Evolutionary conservation across 2,888 invertebrate genomes (phyloP).

Genomic region (Meandrusa payeni): DNA sequence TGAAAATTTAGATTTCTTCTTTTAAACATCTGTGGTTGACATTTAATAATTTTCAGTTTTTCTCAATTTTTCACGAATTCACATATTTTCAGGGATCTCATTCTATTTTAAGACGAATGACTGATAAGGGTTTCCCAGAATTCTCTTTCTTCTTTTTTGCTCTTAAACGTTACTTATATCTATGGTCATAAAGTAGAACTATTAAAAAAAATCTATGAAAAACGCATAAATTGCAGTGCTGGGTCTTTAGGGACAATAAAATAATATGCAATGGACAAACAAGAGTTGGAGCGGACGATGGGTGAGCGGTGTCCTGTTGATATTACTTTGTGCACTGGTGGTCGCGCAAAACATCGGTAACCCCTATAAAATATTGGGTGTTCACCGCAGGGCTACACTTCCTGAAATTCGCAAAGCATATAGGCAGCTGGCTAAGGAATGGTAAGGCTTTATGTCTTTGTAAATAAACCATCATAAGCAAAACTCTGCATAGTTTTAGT

Average conservation of each 20-base stretch:
- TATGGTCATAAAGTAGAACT: slow-evolving; percentile 36
- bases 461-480: too few relatives aligned
- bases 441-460: slow-evolving; percentile 77
- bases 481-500: too few relatives aligned
- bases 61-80: slow-evolving; percentile 58
- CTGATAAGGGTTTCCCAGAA: slow-evolving; percentile 59
- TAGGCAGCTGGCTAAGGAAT: slow-evolving; percentile 93
- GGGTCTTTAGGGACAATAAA: slow-evolving; percentile 38
- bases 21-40: slow-evolving; percentile 19
- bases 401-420: slow-evolving; percentile 94
- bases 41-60: slow-evolving; percentile 46
- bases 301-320: slow-evolving; percentile 49
- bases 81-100: slow-evolving; percentile 57
- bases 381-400: slow-evolving; percentile 86
- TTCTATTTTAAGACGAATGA: slow-evolving; percentile 77
- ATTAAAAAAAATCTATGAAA: slow-evolving; percentile 50
- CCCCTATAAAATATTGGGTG: slow-evolving; percentile 92
- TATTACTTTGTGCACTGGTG: slow-evolving; percentile 45
- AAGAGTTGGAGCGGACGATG: slow-evolving; percentile 61
- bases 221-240: slow-evolving; percentile 41
- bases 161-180: slow-evolving; percentile 46
- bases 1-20: neutral
- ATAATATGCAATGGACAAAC: slow-evolving; percentile 74
- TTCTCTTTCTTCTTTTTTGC: slow-evolving; percentile 40
- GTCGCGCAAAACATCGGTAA: slow-evolving; percentile 82